These are phyloP conservation scores for Hydrophis major DNA, from an alignment of 2,797 vertebrate genomes.

Conservation along the genomic window DNA sequence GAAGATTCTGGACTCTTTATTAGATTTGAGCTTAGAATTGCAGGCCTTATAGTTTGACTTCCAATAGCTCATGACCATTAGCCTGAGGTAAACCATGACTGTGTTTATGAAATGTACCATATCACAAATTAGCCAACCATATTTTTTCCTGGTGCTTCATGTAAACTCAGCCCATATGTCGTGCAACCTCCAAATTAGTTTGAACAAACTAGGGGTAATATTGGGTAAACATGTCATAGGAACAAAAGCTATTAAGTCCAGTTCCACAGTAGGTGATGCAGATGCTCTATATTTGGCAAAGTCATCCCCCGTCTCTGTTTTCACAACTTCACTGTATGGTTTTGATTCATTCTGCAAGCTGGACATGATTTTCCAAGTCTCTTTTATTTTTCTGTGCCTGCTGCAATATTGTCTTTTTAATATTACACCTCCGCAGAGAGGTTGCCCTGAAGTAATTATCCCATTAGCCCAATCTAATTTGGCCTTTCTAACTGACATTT, in stretches of 20 bases:
- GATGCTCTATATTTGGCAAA: background rate
- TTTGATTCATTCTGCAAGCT: background rate
- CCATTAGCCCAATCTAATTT: background rate
- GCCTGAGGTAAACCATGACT: background rate
- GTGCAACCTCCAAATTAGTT: background rate
- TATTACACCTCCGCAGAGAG: background rate
- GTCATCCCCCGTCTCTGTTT: background rate
- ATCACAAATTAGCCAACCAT: background rate
- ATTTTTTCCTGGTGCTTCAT: background rate
- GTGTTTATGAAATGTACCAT: background rate
- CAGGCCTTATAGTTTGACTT: background rate
- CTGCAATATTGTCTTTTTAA: background rate
- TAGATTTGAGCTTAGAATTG: background rate
- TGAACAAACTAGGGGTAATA: background rate
- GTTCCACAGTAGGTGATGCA: background rate
- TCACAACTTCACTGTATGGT: background rate
- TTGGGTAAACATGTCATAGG: background rate
- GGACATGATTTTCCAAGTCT: background rate
- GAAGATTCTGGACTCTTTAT: background rate
- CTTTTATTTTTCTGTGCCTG: background rate
- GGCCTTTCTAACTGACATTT: background rate
- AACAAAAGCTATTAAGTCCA: background rate
- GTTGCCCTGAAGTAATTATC: conserved; percentile 5
- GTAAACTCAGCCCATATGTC: background rate
- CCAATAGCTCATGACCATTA: background rate